Percentiles rank a stretch among this genome's conserved stretches.
Conservation (phyloP, 2,113 vertebrate species). For the Oostethus manadensis region DNA sequence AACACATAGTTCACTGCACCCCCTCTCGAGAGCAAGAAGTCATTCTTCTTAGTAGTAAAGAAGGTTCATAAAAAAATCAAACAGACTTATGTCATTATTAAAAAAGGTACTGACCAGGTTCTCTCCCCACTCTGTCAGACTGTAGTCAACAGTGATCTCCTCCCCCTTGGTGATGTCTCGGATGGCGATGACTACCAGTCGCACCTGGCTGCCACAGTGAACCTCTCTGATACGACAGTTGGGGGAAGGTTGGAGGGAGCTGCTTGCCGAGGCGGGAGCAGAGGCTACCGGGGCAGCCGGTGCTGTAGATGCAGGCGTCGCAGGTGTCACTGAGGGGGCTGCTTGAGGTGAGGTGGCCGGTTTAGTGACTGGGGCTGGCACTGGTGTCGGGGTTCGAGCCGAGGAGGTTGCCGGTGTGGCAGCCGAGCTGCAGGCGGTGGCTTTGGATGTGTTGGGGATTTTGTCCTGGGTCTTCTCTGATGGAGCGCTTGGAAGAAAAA, state of each 20-base stretch:
- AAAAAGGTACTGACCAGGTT: constrained; percentile 62
- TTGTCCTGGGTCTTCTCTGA: constrained; percentile 53
- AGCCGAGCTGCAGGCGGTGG: constrained; percentile 12
- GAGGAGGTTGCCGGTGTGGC: constrained; percentile 23
- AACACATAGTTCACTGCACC: no score
- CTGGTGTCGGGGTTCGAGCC: constrained; percentile 24
- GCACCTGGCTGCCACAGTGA: constrained; percentile 75
- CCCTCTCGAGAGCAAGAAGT: not conserved
- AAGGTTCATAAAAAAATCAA: no score
- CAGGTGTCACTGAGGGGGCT: constrained; percentile 39
- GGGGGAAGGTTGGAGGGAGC: constrained; percentile 65
- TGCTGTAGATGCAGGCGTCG: constrained; percentile 46
- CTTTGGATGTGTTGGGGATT: constrained; percentile 39
- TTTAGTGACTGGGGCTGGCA: constrained; percentile 32
- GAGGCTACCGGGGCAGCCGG: constrained; percentile 42
- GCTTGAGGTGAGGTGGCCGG: constrained; percentile 23
- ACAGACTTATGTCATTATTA: not conserved
- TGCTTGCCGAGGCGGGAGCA: constrained; percentile 36
- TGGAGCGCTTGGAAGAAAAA: constrained; percentile 43
- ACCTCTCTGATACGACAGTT: constrained; percentile 78
- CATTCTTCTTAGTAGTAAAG: not conserved
- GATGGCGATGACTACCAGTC: constrained; percentile 75
- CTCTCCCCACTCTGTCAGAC: constrained; percentile 75
- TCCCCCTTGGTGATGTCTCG: constrained; percentile 75
- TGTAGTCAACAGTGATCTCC: constrained; percentile 79